Evolutionary conservation across 2,797 vertebrate genomes (phyloP).

Genomic region (Orestias chungarensis): DNA sequence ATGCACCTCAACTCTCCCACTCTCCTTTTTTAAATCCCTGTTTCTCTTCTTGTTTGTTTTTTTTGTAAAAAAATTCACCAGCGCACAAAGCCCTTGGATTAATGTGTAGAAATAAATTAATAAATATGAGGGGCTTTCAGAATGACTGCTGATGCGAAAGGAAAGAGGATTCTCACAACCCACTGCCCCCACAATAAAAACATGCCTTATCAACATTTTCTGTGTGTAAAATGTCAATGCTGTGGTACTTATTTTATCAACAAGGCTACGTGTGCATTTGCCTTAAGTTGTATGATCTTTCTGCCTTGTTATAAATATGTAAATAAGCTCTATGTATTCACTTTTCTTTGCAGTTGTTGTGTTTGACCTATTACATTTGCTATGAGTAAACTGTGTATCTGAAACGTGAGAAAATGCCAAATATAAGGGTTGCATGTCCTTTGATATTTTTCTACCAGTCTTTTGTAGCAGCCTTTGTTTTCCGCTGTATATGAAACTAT

Average conservation of each 20-base stretch:
- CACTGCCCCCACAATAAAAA: slow-evolving; percentile 63
- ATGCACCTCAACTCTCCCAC: background rate
- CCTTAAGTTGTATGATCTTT: slow-evolving; percentile 39
- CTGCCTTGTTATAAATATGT: slow-evolving; percentile 24
- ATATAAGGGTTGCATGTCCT: too few species aligned
- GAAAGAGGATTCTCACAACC: slow-evolving; percentile 68
- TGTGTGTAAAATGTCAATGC: slow-evolving; percentile 54
- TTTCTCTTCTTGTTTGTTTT: slow-evolving; percentile 26
- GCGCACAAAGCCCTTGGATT: slow-evolving; percentile 61
- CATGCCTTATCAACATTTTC: slow-evolving; percentile 68
- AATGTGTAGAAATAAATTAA: slow-evolving; percentile 59
- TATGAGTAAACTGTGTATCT: slow-evolving; percentile 12
- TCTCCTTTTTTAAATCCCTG: slow-evolving; percentile 21
- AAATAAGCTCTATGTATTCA: slow-evolving; percentile 24
- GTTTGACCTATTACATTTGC: slow-evolving; percentile 28
- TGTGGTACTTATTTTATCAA: slow-evolving; percentile 45
- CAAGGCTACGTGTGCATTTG: slow-evolving; percentile 31
- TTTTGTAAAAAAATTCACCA: slow-evolving; percentile 57
- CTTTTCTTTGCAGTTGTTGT: slow-evolving; percentile 13
- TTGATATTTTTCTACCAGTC: too few species aligned
- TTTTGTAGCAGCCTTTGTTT: too few species aligned
- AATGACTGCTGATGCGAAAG: slow-evolving; percentile 59
- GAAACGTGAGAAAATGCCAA: slow-evolving; percentile 7
- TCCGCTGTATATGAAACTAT: too few species aligned
- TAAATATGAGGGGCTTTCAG: slow-evolving; percentile 47